Evolutionary conservation across 2,888 invertebrate species (phyloP), one percentile per base, ranked within the genome.

Genomic region (Leucoma salicis): DNA sequence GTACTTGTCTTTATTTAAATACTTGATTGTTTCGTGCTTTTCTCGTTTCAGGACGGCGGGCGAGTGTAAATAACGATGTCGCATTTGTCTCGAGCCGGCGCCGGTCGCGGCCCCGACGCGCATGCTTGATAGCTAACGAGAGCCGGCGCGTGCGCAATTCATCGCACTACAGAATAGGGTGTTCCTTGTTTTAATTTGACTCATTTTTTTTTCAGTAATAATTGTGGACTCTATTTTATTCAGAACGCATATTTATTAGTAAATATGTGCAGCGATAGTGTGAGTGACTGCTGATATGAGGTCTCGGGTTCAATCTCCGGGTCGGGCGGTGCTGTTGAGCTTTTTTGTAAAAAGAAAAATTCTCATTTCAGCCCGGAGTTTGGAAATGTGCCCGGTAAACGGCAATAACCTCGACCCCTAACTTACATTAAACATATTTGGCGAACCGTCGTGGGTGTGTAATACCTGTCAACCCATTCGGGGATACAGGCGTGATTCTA

Each of bases 51-150:
- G 48, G 61, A 27, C 36, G 49, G 54, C 49, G 49, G 47, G 57
- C 59, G 56, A 59, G 62, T 60, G 65, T 70, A 66, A 72, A 67
- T 71, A 62, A 70, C 70, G 62, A 59, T 46, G 63, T 58, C 55
- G 56, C 65, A 67, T 64, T 66, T 66, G 57, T 50, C 46, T 36
- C 46, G 60, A 60, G 65, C 56, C 57, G 67, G 65, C 63, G 63
- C 63, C 61, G 63, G 18, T 35, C 40, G 31, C 13, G 37, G 24
- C 42, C 44, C 42, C 39, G 35, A 14, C 29, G 57, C 42, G 57
- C 46, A 43, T 57, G 57, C 61, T 49, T 48, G 64, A 41, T 44
- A 45, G 2, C 57, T 63, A 61, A 63, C 61, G 43, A 61, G 61
- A 42, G 41, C 46, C 47, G 27, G 52, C 55, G 50, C 46, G 16